phyloP scores from a whole-genome alignment of 2,888 invertebrate genomes.

The Campopleginae sp. region DNA sequence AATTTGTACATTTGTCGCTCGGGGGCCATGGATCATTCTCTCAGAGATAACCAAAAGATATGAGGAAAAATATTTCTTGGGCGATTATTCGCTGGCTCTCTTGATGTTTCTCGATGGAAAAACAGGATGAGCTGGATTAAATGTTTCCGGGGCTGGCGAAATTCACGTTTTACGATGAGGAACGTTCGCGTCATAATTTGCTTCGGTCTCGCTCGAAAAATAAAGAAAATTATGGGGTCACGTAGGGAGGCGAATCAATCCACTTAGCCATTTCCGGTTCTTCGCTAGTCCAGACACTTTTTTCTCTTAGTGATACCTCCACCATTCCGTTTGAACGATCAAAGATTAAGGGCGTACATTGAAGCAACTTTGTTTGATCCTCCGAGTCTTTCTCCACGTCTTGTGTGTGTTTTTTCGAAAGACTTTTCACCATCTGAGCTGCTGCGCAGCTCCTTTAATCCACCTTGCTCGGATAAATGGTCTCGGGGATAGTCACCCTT shows the following conservation, averaged over 20 bases:
- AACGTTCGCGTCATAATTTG: conserved; percentile 7
- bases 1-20: no score
- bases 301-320: conserved; percentile 43
- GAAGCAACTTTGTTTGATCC: neutral
- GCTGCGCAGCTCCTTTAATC: conserved; percentile 60
- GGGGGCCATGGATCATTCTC: neutral
- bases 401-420: conserved; percentile 68
- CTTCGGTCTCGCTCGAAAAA: conserved; percentile 23
- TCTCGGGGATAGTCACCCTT: conserved; percentile 38
- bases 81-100: neutral
- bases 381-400: neutral
- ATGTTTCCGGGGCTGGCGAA: conserved; percentile 28
- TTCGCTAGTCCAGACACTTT: conserved; percentile 53
- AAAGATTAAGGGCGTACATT: no score
- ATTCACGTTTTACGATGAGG: conserved; percentile 36
- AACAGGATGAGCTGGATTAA: neutral
- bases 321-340: no score
- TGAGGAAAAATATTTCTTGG: conserved; percentile 8
- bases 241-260: conserved; percentile 72
- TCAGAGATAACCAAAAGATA: neutral
- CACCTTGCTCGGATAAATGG: conserved; percentile 41
- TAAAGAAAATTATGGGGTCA: conserved; percentile 39
- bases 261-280: conserved; percentile 70
- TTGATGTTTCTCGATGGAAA: neutral
- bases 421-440: conserved; percentile 73